Evolutionary conservation across 2,888 invertebrate species (phyloP), one percentile per base, ranked within the genome.

Genomic region (Xanthorhoe designata): DNA sequence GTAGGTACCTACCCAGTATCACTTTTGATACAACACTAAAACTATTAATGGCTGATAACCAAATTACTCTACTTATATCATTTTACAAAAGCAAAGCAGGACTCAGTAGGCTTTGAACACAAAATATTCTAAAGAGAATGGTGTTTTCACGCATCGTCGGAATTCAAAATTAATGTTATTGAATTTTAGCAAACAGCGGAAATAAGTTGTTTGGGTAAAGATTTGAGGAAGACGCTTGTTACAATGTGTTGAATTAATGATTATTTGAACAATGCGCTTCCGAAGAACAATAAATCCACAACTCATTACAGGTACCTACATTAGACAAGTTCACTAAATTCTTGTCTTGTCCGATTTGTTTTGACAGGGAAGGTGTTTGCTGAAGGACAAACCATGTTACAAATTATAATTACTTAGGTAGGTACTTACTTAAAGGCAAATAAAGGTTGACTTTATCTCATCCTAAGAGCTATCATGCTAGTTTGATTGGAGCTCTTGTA

Each of bases 241-340:
- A 68, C 63, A 32, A 60, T 29, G 69, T 69, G 71, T 63, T 64
- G 60, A 53, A 69, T 69, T 69, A 75, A 75, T 76, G 55, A 71
- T 69, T 58, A 72, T 73, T 69, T 68, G 75, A 81, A 82, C 83
- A 82, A 82, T 80, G 76, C 60, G 60, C 67, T 73, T 81, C 81
- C 82, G 75, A 79, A 76, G 68, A 60, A 56, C 58, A 53, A 32
- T 60, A 59, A 51, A 58, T 66, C 56, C 8, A 17, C 29, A 15
- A 59, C 45, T 49, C 56, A 56, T n/a, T n/a, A n/a, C n/a, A n/a
- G n/a, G n/a, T n/a, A n/a, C n/a, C n/a, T n/a, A n/a, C n/a, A n/a
- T 49, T 57, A 61, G 61, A 53, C 57, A 57, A 57, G 42, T 53
- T 38, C 49, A 18, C 38, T 17, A 29, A 29, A 29, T 63, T 62